These are phyloP conservation scores for Trissonchulus latispiculum DNA, from an alignment of 2,888 invertebrate species.

Conservation along the genomic window DNA sequence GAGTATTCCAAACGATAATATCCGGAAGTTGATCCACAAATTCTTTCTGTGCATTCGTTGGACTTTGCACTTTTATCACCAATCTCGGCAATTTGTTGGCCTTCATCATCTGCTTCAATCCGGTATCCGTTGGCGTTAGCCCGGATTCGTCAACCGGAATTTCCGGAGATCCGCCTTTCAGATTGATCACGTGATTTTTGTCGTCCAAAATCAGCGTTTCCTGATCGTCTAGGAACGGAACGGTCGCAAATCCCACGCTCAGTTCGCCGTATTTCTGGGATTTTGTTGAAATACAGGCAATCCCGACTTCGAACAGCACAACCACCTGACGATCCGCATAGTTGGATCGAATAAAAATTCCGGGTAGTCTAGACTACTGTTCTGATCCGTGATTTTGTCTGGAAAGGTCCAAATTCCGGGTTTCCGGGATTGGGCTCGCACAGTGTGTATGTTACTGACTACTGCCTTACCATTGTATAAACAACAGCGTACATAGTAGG, in stretches of 20 bases:
- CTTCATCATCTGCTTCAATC: background rate
- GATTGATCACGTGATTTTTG: background rate
- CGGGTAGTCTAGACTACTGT: background rate
- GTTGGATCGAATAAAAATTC: slow-evolving; percentile 9
- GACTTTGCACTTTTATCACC: background rate
- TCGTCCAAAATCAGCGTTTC: background rate
- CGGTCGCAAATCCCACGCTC: background rate
- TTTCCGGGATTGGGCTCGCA: background rate
- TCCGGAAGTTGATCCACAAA: slow-evolving; percentile 26
- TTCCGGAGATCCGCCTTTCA: background rate
- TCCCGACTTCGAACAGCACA: background rate
- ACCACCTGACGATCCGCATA: background rate
- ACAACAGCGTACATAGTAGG: background rate
- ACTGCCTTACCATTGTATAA: background rate
- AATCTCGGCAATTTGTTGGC: background rate
- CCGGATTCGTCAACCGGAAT: background rate
- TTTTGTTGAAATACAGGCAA: background rate
- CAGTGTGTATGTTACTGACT: background rate
- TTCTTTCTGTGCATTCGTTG: background rate
- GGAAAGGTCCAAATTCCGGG: background rate
- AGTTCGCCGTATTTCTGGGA: slow-evolving; percentile 4
- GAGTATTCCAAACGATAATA: slow-evolving; percentile 30
- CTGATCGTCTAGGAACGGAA: background rate
- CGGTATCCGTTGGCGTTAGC: background rate
- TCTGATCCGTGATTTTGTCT: background rate